Base-by-base conservation (phyloP, 1,140 invertebrate species). In the Ceratosolen fusciceps region DNA sequence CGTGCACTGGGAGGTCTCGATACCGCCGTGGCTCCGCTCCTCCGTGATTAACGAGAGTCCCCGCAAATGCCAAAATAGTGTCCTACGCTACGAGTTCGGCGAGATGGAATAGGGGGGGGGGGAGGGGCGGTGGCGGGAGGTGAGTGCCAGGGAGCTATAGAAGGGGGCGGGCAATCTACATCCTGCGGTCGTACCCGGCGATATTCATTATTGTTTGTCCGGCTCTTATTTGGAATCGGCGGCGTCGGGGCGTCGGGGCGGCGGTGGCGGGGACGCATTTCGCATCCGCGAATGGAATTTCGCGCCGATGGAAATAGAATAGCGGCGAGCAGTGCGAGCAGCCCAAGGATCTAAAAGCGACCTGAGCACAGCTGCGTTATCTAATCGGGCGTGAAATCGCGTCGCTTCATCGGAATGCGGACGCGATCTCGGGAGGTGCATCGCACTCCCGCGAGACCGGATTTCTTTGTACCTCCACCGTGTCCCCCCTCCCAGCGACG, bases 361-460 rank as follows among this genome's bases (percentile, higher is more conserved):
- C n/a, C n/a, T 24, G 70, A 16, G 81, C 60, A 65, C 75, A 81
- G 49, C 74, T 58, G 52, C 68, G 81, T 84, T 85, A 85, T 85
- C 84, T 85, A 84, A 85, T 85, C 83, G 78, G 52, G 71, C 72
- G 77, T 79, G 77, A 83, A 84, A 82, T 85, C 83, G 65, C 81
- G 49, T 79, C 75, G 82, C 56, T 82, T 83, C 82, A 39, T 77
- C 74, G 83, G 83, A 84, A 84, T 84, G 80, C 74, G 83, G 49
- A 80, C 77, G 75, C 60, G 49, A 65, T 78, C 77, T 29, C 39
- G 65, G 31, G 67, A 71, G 34, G n/a, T 47, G 29, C 29, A 72
- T 39, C n/a, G 54, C 47, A 16, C 16, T 58, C 37, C n/a, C 34
- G 43, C 5, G 43, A 74, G 70, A 81, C 56, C 56, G 54, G 65